phyloP scores from a whole-genome alignment of 2,888 invertebrate species.

The Lycophotia porphyrea region DNA sequence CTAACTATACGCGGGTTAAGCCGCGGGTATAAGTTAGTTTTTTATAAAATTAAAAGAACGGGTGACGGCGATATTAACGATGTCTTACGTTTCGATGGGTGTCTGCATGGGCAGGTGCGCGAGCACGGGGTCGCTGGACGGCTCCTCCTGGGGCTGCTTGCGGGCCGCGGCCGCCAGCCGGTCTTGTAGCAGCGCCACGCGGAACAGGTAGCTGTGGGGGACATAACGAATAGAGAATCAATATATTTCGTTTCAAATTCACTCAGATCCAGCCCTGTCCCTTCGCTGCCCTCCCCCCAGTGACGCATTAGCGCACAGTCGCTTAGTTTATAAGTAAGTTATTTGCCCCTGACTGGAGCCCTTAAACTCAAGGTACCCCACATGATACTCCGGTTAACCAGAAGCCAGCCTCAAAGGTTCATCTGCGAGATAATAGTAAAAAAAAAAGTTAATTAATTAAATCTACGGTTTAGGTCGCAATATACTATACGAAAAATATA shows the following conservation, averaged over 20 bases:
- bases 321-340: too few relatives aligned
- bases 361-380: too few relatives aligned
- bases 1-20: not conserved
- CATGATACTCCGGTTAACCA: too few relatives aligned
- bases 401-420: too few relatives aligned
- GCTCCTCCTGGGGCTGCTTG: slow-evolving; percentile 80
- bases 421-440: too few relatives aligned
- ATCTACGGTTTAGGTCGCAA: not conserved
- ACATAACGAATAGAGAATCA: not conserved
- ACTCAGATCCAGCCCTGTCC: too few relatives aligned
- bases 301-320: too few relatives aligned
- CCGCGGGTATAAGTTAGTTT: not conserved
- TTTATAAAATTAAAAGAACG: not conserved
- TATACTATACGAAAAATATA: not conserved
- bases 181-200: slow-evolving; percentile 94
- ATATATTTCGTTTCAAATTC: not conserved
- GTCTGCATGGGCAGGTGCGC: slow-evolving; percentile 81
- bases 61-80: too few relatives aligned
- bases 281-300: too few relatives aligned
- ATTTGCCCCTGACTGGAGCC: too few relatives aligned
- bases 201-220: slow-evolving; percentile 93
- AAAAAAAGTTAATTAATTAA: not conserved
- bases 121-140: slow-evolving; percentile 81
- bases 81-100: slow-evolving; percentile 51
- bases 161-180: slow-evolving; percentile 93